These are phyloP conservation scores for Thripadectes ignobilis DNA, from an alignment of 2,797 vertebrate genomes.

Conservation along the genomic window DNA sequence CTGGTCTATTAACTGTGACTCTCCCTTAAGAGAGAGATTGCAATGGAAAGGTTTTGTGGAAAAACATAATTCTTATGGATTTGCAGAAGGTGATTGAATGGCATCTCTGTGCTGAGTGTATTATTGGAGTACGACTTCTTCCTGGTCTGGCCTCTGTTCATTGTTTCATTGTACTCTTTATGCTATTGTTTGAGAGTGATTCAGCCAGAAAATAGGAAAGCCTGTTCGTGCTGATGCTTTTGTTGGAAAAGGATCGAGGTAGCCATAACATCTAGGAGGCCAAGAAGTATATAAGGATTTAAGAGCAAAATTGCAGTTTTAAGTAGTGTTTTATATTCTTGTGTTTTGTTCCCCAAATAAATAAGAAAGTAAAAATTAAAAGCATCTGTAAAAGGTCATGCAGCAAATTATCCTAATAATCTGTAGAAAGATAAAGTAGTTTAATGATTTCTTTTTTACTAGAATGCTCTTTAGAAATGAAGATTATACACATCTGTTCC, in stretches of 20 bases:
- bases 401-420: neutral
- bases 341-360: neutral
- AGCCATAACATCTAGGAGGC: neutral
- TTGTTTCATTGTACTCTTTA: neutral
- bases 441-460: neutral
- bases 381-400: neutral
- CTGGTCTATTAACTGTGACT: neutral
- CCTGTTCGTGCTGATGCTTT: neutral
- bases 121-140: neutral
- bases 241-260: neutral
- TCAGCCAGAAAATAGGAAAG: neutral
- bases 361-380: neutral
- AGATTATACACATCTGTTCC: neutral
- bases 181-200: neutral
- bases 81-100: neutral
- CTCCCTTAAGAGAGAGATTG: neutral
- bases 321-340: neutral
- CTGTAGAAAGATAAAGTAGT: neutral
- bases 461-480: neutral
- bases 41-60: neutral
- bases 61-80: neutral
- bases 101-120: neutral
- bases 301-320: neutral
- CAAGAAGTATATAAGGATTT: neutral
- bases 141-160: neutral